Evolutionary conservation across 2,113 vertebrate species (phyloP).

Genomic region (Penelope pileata): DNA sequence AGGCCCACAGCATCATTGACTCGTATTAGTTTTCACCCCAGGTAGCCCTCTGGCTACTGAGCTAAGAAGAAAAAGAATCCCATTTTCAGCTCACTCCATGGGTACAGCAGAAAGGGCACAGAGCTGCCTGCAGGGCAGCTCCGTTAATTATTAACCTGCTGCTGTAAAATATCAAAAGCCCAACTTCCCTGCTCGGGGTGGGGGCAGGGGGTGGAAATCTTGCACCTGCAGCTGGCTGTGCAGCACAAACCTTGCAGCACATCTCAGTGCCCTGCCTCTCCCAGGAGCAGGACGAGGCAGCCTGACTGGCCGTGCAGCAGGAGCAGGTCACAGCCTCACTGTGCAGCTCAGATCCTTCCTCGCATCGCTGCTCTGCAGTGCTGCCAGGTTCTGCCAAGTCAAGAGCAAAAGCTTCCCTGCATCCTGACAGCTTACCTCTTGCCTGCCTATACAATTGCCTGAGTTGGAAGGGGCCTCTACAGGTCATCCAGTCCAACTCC

Average conservation of each 20-base stretch:
- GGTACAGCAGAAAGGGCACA: neutral
- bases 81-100: constrained; percentile 40
- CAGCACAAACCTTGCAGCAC: neutral
- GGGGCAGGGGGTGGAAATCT: neutral
- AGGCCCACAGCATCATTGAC: neutral
- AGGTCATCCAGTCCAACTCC: too few relatives aligned
- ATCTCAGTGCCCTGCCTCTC: neutral
- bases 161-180: constrained; percentile 61
- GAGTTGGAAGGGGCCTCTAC: neutral
- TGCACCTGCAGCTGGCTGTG: neutral
- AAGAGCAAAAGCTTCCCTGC: neutral
- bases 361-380: neutral
- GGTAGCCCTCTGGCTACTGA: constrained; percentile 8
- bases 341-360: neutral
- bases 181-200: neutral
- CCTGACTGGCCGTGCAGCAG: neutral
- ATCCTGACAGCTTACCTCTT: neutral
- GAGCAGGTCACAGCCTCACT: neutral
- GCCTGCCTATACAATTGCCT: neutral
- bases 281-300: neutral
- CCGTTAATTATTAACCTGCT: constrained; percentile 76
- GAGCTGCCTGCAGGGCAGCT: constrained; percentile 37
- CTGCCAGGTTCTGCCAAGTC: neutral
- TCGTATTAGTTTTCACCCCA: constrained; percentile 18
- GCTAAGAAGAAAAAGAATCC: constrained; percentile 2